Percentiles rank a stretch among this genome's conserved stretches.
These are phyloP conservation scores for Crenichthys baileyi DNA, from an alignment of 2,797 vertebrate species.

Conservation along the genomic window DNA sequence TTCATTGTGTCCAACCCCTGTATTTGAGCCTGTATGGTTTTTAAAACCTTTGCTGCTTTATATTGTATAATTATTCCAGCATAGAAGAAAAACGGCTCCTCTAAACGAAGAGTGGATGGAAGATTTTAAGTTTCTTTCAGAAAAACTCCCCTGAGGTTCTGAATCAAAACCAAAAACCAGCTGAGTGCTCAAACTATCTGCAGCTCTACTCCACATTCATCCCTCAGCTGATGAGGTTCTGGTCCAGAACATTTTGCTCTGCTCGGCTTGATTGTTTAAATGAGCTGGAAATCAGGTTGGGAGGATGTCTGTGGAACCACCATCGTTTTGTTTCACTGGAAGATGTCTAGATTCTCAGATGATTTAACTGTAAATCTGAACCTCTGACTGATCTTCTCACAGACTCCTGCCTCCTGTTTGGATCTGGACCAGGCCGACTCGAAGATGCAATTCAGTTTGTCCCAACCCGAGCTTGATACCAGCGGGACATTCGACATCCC, in stretches of 20 bases:
- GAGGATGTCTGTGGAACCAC: neutral
- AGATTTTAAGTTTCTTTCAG: too few relatives aligned
- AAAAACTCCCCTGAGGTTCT: too few relatives aligned
- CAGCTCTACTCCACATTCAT: too few relatives aligned
- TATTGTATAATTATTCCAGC: too few relatives aligned
- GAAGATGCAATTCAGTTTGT: conserved; percentile 38
- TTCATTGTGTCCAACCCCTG: too few relatives aligned
- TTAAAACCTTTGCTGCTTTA: too few relatives aligned
- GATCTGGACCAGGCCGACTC: conserved; percentile 17
- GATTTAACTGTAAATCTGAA: neutral
- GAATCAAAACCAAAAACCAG: too few relatives aligned
- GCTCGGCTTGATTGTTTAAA: neutral
- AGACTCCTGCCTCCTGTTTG: conserved; percentile 36
- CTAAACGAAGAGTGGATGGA: too few relatives aligned
- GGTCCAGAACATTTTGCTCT: neutral
- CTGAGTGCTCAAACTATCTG: too few relatives aligned
- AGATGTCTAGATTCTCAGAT: neutral
- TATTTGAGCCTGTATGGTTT: too few relatives aligned
- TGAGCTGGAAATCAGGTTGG: too few relatives aligned
- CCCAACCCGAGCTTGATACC: conserved; percentile 67
- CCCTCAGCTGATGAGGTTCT: neutral
- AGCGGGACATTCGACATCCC: conserved; percentile 58
- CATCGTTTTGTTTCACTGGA: neutral
- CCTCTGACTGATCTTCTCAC: neutral
- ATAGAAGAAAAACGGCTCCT: too few relatives aligned